Conservation (phyloP, 2,797 vertebrate genomes). For the Meda fulgida region DNA sequence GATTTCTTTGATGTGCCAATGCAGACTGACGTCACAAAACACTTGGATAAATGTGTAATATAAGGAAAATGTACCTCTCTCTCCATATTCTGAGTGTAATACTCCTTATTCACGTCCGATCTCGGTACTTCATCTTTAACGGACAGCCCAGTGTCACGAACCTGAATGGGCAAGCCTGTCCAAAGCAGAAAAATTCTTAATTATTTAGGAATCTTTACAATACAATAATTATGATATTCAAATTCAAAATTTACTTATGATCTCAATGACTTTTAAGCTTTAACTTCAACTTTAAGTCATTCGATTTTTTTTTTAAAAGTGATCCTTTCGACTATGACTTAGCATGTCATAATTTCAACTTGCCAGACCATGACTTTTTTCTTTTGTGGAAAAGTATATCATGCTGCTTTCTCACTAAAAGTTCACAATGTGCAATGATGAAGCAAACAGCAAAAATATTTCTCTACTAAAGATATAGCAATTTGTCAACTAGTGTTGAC, state of each 20-base stretch:
- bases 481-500: neutral
- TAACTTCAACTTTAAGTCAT: neutral
- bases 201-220: neutral
- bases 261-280: no score
- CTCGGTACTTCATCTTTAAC: slow-evolving; percentile 96
- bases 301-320: no score
- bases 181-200: neutral
- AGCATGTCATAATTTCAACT: no score
- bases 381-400: no score
- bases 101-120: slow-evolving; percentile 98
- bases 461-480: neutral
- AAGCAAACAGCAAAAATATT: neutral
- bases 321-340: no score
- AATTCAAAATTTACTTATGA: no score
- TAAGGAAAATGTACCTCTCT: slow-evolving; percentile 82
- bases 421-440: neutral
- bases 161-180: slow-evolving; percentile 95
- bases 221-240: neutral
- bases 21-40: neutral
- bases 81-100: slow-evolving; percentile 99
- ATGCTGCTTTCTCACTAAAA: neutral
- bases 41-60: neutral
- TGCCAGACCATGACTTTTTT: no score
- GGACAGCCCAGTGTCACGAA: slow-evolving; percentile 91
- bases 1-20: neutral